These are phyloP conservation scores for Pipistrellus nathusii DNA, from an alignment of 2,797 vertebrate species.

Conservation along the genomic window DNA sequence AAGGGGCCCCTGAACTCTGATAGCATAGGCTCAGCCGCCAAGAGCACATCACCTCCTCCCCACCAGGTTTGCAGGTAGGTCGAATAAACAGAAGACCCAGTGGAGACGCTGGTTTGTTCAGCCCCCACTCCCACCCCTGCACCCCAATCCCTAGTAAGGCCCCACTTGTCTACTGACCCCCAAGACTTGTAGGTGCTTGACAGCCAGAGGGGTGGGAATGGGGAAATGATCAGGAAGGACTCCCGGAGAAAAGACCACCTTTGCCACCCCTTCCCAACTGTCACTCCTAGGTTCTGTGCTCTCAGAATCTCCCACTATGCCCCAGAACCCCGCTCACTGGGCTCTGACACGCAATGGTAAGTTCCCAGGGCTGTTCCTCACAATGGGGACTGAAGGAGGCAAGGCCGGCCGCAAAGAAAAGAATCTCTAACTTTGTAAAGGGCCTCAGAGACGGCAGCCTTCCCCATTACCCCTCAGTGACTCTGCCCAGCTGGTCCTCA, in stretches of 20 bases:
- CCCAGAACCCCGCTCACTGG: background rate
- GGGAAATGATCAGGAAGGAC: background rate
- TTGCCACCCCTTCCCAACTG: background rate
- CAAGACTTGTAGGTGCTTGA: background rate
- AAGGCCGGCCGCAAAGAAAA: background rate
- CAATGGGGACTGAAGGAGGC: background rate
- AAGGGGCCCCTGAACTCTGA: background rate
- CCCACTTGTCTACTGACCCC: background rate
- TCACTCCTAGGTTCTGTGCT: background rate
- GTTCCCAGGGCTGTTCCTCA: background rate
- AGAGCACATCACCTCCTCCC: background rate
- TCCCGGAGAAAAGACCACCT: background rate
- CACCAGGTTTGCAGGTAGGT: background rate
- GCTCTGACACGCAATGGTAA: background rate
- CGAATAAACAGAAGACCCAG: constrained; percentile 3
- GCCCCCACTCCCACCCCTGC: background rate
- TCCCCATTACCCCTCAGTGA: background rate
- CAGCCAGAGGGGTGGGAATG: background rate
- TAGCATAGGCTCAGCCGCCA: background rate
- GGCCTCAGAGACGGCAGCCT: background rate
- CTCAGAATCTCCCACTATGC: background rate
- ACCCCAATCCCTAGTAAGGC: background rate
- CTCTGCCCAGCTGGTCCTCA: background rate
- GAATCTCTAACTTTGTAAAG: constrained; percentile 12
- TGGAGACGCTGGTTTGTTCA: background rate